These are phyloP conservation scores for Caiman crocodilus DNA, from an alignment of 2,797 vertebrate genomes.

Conservation along the genomic window DNA sequence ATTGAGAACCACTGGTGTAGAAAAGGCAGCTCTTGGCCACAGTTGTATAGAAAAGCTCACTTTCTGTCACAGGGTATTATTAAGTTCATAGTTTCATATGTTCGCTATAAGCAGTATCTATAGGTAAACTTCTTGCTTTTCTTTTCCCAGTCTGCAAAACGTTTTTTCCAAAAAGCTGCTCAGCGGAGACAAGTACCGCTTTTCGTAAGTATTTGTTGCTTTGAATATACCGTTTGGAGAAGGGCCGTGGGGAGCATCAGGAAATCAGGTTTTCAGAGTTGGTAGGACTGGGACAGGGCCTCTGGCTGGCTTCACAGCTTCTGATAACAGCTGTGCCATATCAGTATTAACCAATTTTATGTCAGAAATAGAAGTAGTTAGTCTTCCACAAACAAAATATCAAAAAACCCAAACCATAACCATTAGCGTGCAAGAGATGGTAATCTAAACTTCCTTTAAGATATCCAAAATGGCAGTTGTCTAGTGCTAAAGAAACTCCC, in stretches of 20 bases:
- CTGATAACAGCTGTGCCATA: neutral
- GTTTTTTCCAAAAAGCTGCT: constrained; percentile 98
- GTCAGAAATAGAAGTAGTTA: neutral
- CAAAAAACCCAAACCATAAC: neutral
- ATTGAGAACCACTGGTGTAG: no score
- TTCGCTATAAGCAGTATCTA: neutral
- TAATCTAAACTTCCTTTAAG: neutral
- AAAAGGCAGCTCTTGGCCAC: neutral
- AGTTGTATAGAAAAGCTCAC: neutral
- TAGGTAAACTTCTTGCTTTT: neutral
- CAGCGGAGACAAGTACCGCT: constrained; percentile 95
- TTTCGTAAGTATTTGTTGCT: constrained; percentile 87
- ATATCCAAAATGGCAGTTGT: neutral
- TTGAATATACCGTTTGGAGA: fast-evolving
- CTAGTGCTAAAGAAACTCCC: neutral
- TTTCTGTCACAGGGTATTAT: neutral
- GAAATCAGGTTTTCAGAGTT: fast-evolving
- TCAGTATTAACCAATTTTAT: neutral
- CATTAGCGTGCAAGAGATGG: fast-evolving
- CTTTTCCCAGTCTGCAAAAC: constrained; percentile 90
- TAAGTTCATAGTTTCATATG: neutral
- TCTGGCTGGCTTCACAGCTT: neutral
- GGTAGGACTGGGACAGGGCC: neutral
- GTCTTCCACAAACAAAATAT: no score
- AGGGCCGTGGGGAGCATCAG: neutral